A percentile compares a stretch with the other conserved stretches of the same genome.
Evolutionary conservation across 2,888 invertebrate species (phyloP).

Genomic region (Halocaridina rubra): DNA sequence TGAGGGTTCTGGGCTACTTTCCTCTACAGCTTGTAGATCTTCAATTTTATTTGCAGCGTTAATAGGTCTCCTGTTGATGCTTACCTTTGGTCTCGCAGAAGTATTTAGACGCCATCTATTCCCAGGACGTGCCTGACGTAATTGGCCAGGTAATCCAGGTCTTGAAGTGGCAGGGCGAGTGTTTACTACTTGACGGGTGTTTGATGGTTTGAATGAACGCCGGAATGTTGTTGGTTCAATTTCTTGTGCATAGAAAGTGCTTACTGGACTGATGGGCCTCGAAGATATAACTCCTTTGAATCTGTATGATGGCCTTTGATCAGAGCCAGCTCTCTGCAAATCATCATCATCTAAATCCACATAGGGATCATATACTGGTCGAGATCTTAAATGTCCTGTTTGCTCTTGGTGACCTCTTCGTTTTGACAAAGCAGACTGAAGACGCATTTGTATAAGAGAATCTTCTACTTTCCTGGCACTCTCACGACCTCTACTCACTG

Average conservation of each 20-base stretch:
- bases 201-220: slow-evolving; percentile 49
- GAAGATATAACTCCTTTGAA: slow-evolving; percentile 4
- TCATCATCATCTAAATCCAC: slow-evolving; percentile 57
- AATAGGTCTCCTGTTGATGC: slow-evolving; percentile 19
- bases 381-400: not conserved
- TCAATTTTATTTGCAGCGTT: not conserved
- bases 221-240: slow-evolving; percentile 34
- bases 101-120: slow-evolving; percentile 18
- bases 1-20: not conserved
- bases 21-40: not conserved
- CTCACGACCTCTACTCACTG: not conserved
- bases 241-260: slow-evolving; percentile 24
- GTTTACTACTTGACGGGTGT: slow-evolving; percentile 12
- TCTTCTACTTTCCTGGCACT: not conserved
- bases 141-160: not conserved
- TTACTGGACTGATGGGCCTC: slow-evolving; percentile 25
- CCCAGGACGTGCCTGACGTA: not conserved
- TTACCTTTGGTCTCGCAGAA: slow-evolving; percentile 34
- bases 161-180: slow-evolving; percentile 11
- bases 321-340: slow-evolving; percentile 52
- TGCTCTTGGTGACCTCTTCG: slow-evolving; percentile 32
- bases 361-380: slow-evolving; percentile 38
- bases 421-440: slow-evolving; percentile 28
- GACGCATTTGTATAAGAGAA: not conserved
- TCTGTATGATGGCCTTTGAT: slow-evolving; percentile 53